Conservation (phyloP, 2,888 invertebrate genomes). For the Orthosia incerta region DNA sequence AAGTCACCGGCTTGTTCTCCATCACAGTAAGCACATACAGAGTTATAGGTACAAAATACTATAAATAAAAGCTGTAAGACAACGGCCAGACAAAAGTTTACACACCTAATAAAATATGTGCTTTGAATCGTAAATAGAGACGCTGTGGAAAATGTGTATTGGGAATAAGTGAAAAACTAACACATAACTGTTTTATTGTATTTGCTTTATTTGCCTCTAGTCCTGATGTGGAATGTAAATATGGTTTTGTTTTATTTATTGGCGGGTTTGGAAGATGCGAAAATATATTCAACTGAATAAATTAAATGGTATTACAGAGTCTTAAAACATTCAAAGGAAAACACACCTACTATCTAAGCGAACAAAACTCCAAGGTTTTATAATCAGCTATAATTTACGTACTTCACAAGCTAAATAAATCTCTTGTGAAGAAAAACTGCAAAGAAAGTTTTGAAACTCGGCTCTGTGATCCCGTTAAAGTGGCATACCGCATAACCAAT, state of each 20-base stretch:
- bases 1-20: constrained; percentile 23
- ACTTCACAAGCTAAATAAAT: constrained; percentile 20
- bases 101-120: constrained; percentile 66
- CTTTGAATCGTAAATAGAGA: constrained; percentile 63
- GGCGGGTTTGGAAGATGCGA: background rate
- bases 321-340: background rate
- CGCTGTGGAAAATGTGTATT: constrained; percentile 52
- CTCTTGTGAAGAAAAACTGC: background rate
- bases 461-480: constrained; percentile 59
- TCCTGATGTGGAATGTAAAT: constrained; percentile 48
- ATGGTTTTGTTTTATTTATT: constrained; percentile 19
- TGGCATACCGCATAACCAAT: constrained; percentile 67
- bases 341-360: background rate
- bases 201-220: constrained; percentile 29
- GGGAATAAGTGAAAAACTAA: constrained; percentile 50
- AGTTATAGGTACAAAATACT: constrained; percentile 41
- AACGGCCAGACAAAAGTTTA: constrained; percentile 60
- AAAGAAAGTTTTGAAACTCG: constrained; percentile 46
- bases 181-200: constrained; percentile 39
- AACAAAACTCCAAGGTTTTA: background rate
- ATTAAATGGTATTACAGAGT: background rate
- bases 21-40: constrained; percentile 38
- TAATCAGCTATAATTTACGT: background rate
- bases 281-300: background rate
- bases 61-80: constrained; percentile 63